Evolutionary conservation across 1,140 invertebrate genomes (phyloP), one percentile per base, ranked within the genome.

Genomic region (Hypsibius dujardini): DNA sequence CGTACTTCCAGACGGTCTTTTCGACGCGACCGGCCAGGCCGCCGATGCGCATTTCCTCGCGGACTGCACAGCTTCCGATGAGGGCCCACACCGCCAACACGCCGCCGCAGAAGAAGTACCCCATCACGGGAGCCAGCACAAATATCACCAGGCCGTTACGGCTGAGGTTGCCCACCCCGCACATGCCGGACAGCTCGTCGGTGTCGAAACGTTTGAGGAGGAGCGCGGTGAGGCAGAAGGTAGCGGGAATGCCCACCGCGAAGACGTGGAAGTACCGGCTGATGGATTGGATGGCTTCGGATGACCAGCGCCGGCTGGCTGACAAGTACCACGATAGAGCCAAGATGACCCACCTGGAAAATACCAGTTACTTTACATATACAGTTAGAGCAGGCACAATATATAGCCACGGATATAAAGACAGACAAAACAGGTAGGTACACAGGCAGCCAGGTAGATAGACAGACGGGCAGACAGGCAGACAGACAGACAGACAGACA

Each of bases 101-200:
- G 7, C 50, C 50, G n/a, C 50, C 50, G 50, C 7, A 12, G 50
- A 56, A n/a, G 7, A 56, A n/a, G n/a, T 56, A 56, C 50, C 7
- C 50, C 50, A 56, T n/a, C 7, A n/a, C n/a, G n/a, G 50, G 50
- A 56, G n/a, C n/a, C 7, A 56, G 7, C 50, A 56, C 50, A 56
- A 56, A 56, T 12, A 56, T n/a, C 50, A 56, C 7, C 50, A 56
- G 50, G n/a, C 50, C 50, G 7, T 56, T n/a, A 12, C 50, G 50
- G n/a, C n/a, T 56, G 7, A 56, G 50, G 50, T 56, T 56, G 50
- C 50, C 50, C 50, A 56, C 50, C n/a, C 50, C 50, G 45, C 62
- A 67, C 62, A 67, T 67, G 12, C 12, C 62, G 12, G 62, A 67
- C 42, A 67, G 45, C 42, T 67, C 62, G 45, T 45, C 42, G 45